phyloP scores from a whole-genome alignment of 1,140 invertebrate genomes.

The Bombyx mori region ASM3026992v2 NC_085130.1:5719001-5719500 shows the following conservation, averaged over 20 bases:
- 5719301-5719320: constrained; percentile 35
- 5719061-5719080: constrained; percentile 47
- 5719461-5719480: background rate
- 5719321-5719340: constrained; percentile 39
- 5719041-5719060: constrained; percentile 41
- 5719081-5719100: constrained; percentile 55
- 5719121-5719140: constrained; percentile 55
- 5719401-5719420: constrained; percentile 69
- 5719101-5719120: constrained; percentile 33
- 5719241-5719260: constrained; percentile 41
- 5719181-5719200: constrained; percentile 63
- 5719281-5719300: constrained; percentile 33
- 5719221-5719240: constrained; percentile 69
- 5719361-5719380: constrained; percentile 35
- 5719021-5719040: constrained; percentile 41
- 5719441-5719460: background rate
- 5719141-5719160: constrained; percentile 30
- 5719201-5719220: constrained; percentile 44
- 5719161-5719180: constrained; percentile 55
- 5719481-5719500: background rate
- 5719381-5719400: constrained; percentile 53
- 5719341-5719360: constrained; percentile 43
- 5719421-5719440: constrained; percentile 8
- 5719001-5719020: constrained; percentile 57
- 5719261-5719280: constrained; percentile 17